Percentiles rank a stretch among this genome's conserved stretches.
Conservation (phyloP, 92 coral and sea anemone species). For the Nematostella vectensis region DNA sequence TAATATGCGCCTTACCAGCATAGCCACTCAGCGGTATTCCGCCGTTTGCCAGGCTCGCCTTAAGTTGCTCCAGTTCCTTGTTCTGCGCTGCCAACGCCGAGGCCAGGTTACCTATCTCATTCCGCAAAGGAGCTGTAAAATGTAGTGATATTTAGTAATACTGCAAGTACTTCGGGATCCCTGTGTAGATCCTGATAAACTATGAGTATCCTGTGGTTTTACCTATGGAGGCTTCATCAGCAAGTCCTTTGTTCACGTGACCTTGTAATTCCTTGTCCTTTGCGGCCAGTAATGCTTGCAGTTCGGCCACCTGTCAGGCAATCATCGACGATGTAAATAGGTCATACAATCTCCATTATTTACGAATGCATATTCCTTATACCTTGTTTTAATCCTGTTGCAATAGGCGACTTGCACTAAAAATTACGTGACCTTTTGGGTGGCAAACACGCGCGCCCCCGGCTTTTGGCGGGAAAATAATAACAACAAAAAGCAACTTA, state of each 20-base stretch:
- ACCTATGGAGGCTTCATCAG: slow-evolving; percentile 49
- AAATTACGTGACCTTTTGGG: no score
- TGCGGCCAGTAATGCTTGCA: slow-evolving; percentile 49
- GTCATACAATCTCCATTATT: no score
- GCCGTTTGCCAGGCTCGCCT: slow-evolving; percentile 28
- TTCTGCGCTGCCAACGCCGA: slow-evolving; percentile 69
- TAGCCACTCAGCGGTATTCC: no score
- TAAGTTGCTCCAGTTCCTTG: slow-evolving; percentile 63
- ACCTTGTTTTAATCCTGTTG: no score
- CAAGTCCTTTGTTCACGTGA: slow-evolving; percentile 40
- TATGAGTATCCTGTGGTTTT: slow-evolving; percentile 1
- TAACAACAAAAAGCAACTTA: no score
- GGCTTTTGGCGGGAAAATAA: no score
- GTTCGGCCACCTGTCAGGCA: slow-evolving; percentile 40
- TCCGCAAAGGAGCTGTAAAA: slow-evolving; percentile 54
- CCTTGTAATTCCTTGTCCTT: slow-evolving; percentile 68
- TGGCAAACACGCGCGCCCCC: no score
- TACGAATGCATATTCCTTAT: no score
- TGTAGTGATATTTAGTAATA: neutral
- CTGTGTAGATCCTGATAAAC: no score
- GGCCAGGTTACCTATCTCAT: slow-evolving; percentile 69
- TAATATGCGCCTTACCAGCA: no score
- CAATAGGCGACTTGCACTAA: no score
- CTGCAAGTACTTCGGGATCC: no score
- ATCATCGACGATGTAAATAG: neutral